phyloP scores from a whole-genome alignment of 2,797 vertebrate genomes.

The Columba guinea region DNA sequence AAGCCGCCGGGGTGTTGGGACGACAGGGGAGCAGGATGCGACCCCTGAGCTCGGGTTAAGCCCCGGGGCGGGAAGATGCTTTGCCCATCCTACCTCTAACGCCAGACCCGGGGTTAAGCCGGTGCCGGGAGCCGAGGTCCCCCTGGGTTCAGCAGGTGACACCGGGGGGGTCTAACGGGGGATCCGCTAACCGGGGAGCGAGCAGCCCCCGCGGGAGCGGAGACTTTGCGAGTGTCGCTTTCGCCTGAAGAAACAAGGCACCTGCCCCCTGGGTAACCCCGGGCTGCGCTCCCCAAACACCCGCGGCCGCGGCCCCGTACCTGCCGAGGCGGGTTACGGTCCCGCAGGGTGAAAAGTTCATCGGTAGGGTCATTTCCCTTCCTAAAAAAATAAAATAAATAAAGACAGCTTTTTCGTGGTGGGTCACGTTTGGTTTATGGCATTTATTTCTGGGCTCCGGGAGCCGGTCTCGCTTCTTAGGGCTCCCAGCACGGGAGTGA shows the following conservation, averaged over 20 bases:
- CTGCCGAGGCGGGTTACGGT: neutral
- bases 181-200: neutral
- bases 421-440: neutral
- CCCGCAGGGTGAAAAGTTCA: neutral
- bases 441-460: neutral
- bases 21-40: neutral
- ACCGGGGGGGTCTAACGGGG: neutral
- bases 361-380: neutral
- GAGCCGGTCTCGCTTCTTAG: neutral
- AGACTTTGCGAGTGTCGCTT: slow-evolving; percentile 15
- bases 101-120: neutral
- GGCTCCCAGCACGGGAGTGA: neutral
- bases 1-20: neutral
- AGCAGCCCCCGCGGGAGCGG: neutral
- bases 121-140: neutral
- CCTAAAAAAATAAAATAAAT: neutral
- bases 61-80: neutral
- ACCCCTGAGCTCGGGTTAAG: neutral
- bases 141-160: neutral
- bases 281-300: neutral
- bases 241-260: slow-evolving; percentile 38
- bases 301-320: neutral
- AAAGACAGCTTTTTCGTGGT: neutral
- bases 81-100: neutral
- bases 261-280: slow-evolving; percentile 65